phyloP scores from a whole-genome alignment of 2,113 vertebrate genomes.

The Oxyruncus cristatus region DNA sequence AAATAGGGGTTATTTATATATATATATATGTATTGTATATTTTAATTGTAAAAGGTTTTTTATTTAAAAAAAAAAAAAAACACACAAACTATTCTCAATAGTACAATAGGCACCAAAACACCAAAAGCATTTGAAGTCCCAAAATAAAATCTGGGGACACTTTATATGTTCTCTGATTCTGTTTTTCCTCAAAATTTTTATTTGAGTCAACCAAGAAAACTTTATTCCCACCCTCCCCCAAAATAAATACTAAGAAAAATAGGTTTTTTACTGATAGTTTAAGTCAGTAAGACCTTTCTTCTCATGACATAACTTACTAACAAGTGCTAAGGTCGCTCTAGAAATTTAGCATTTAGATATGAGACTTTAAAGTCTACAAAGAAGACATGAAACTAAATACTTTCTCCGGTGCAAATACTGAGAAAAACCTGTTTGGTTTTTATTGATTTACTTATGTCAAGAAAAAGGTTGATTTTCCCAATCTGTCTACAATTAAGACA shows the following conservation, averaged over 20 bases:
- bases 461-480: background rate
- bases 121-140: accelerated
- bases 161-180: background rate
- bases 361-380: background rate
- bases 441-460: background rate
- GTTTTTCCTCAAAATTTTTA: background rate
- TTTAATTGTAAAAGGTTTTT: background rate
- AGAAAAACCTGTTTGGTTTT: accelerated
- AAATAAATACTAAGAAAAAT: background rate
- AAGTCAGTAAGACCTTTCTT: background rate
- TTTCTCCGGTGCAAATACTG: background rate
- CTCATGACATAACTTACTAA: background rate
- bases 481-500: background rate
- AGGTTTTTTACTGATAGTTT: accelerated
- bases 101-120: background rate
- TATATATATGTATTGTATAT: background rate
- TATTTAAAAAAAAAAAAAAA: background rate
- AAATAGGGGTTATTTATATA: background rate
- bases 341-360: background rate
- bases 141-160: background rate
- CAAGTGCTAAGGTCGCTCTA: background rate
- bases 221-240: accelerated
- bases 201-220: background rate
- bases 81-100: background rate
- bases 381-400: background rate